Conservation (phyloP, 2,888 invertebrate genomes). For the Molorchus minor region DNA sequence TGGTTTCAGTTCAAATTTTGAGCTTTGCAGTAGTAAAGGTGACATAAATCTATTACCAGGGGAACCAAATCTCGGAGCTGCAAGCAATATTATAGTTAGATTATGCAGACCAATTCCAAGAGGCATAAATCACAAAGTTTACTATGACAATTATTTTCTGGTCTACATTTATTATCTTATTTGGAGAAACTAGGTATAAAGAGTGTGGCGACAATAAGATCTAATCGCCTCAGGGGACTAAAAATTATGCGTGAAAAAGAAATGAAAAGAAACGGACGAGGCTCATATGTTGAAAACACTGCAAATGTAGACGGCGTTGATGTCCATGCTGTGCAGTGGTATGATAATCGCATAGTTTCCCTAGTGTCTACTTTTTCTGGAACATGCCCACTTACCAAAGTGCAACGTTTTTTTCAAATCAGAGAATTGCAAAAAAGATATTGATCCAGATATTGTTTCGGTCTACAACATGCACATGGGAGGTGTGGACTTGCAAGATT, state of each 20-base stretch:
- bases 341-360: constrained; percentile 9
- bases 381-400: constrained; percentile 27
- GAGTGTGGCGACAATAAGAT: constrained; percentile 13
- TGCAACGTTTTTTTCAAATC: constrained; percentile 27
- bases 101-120: constrained; percentile 40
- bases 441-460: constrained; percentile 25
- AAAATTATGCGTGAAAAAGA: constrained; percentile 7
- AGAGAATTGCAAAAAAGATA: constrained; percentile 12
- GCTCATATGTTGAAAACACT: constrained; percentile 9
- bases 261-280: constrained; percentile 13
- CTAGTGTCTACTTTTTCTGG: constrained; percentile 18
- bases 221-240: constrained; percentile 5
- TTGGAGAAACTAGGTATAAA: constrained; percentile 10
- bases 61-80: constrained; percentile 41
- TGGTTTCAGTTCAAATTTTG: constrained; percentile 47
- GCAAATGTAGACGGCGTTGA: constrained; percentile 6
- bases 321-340: constrained; percentile 14
- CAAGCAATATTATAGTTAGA: constrained; percentile 44
- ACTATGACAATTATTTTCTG: constrained; percentile 11
- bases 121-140: constrained; percentile 32
- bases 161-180: constrained; percentile 5
- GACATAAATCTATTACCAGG: constrained; percentile 22
- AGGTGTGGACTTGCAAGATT: constrained; percentile 35
- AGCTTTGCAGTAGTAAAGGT: constrained; percentile 39
- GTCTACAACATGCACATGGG: constrained; percentile 35